Base-by-base conservation (phyloP, 1,140 invertebrate species). In the Phortica variegata region DNA sequence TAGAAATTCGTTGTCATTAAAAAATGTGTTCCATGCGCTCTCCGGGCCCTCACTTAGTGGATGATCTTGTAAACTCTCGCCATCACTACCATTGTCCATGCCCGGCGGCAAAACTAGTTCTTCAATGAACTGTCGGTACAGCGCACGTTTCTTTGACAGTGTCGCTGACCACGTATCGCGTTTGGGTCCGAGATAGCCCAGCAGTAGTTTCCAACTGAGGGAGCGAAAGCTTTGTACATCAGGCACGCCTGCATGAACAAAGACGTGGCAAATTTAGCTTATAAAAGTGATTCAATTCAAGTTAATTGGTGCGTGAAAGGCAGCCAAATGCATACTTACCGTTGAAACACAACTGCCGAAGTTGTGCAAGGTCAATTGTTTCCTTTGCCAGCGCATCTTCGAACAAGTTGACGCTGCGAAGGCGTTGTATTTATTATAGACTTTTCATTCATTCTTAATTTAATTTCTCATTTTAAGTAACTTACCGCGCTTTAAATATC, bases 11-110 rank as follows among this genome's bases (percentile, higher is more conserved):
- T 98, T 98, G 72, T 98, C 95, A 77, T 92, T 94, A 75, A 98
- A 98, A 76, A 86, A 94, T 18, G 68, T 75, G 51, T 90, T 87
- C 95, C 95, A 98, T 46, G 92, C 87, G 63, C 93, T 95, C 52
- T 93, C 88, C 2, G 95, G 95, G 71, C 91, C 93, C 16, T 89
- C 86, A 78, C 91, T 97, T n/a, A 98, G 76, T 3, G 94, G 95
- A 84, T 97, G 90, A 79, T 93, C 90, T 41, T 82, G 77, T 34
- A 73, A 41, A 32, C 57, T 41, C 20, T 79, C 65, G 2, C 79
- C 83, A 3, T 81, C 82, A 58, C 84, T 83, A 18, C 82, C 75
- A 51, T 82, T 77, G 5, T 79, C 78, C 16, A 80, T 77, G 15
- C 88, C 87, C 1, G 90, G 89, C 38, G 84, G 88, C 1, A 90